phyloP scores from a whole-genome alignment of 1,140 invertebrate genomes.

The Drosophila ogumai region DNA sequence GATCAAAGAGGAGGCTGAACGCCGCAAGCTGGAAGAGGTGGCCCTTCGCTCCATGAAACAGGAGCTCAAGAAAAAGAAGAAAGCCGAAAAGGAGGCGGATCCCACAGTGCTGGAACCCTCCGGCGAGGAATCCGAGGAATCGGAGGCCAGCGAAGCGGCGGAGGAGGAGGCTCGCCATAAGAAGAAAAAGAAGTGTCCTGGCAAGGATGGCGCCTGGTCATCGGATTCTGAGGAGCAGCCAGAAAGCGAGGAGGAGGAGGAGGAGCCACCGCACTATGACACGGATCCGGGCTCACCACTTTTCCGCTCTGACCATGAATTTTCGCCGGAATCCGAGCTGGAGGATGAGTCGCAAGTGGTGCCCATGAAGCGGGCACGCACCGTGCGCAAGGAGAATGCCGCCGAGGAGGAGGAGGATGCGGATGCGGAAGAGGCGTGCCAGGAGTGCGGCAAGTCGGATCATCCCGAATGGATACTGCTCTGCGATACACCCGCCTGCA shows the following conservation, averaged over 20 bases:
- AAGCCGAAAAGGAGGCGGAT: constrained; percentile 83
- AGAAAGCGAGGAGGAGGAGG: constrained; percentile 87
- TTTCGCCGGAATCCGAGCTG: constrained; percentile 91
- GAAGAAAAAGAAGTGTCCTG: constrained; percentile 87
- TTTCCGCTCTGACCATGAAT: constrained; percentile 95
- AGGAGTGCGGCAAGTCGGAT: constrained; percentile 94
- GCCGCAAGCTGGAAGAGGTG: constrained; percentile 90
- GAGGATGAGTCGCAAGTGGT: constrained; percentile 87
- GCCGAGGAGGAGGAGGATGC: constrained; percentile 85
- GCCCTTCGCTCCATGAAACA: constrained; percentile 87
- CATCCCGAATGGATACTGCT: constrained; percentile 98
- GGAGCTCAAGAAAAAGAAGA: constrained; percentile 88
- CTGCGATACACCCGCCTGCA: constrained; percentile 93
- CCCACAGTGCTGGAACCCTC: constrained; percentile 84
- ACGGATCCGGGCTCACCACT: constrained; percentile 87
- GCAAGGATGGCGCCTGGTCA: constrained; percentile 88
- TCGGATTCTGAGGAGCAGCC: constrained; percentile 88
- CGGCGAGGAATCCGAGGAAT: constrained; percentile 81
- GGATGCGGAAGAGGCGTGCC: constrained; percentile 90
- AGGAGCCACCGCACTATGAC: constrained; percentile 86
- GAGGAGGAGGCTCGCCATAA: constrained; percentile 85
- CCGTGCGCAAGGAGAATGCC: constrained; percentile 88
- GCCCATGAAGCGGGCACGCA: constrained; percentile 89
- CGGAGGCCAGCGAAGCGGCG: constrained; percentile 85
- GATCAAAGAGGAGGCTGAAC: constrained; percentile 92